These are phyloP conservation scores for Philaenus spumarius DNA, from an alignment of 1,140 invertebrate species.

Conservation along the genomic window DNA sequence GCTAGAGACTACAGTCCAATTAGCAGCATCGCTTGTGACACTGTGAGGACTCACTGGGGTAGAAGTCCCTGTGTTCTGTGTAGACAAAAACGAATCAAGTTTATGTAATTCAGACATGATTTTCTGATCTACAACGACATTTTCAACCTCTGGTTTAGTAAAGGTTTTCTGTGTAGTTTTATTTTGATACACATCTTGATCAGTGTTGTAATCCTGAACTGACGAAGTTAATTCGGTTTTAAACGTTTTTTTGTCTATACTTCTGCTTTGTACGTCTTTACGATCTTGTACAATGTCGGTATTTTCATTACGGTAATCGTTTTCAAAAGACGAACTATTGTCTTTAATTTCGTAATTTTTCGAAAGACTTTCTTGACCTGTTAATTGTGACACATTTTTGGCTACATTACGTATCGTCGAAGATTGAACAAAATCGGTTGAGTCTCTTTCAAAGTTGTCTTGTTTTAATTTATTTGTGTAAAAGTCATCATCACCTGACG, in stretches of 20 bases:
- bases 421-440: too few species aligned
- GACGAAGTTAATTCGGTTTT: not conserved
- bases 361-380: too few species aligned
- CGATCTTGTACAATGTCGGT: too few species aligned
- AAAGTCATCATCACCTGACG: conserved; percentile 4
- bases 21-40: conserved; percentile 20
- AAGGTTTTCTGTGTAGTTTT: not conserved
- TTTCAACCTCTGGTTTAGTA: not conserved
- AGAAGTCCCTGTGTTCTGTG: conserved; percentile 23
- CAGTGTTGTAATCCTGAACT: not conserved
- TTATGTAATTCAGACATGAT: conserved; percentile 35
- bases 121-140: conserved; percentile 28
- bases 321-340: too few species aligned
- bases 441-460: too few species aligned
- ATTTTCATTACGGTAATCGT: too few species aligned
- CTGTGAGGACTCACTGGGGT: conserved; percentile 25
- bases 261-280: too few species aligned
- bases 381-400: too few species aligned
- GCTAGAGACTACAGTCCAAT: conserved; percentile 28
- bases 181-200: not conserved
- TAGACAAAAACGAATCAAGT: conserved; percentile 31
- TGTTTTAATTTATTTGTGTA: too few species aligned
- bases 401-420: too few species aligned
- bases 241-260: not conserved
- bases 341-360: too few species aligned